These are phyloP conservation scores for Cheilosia vernalis DNA, from an alignment of 2,888 invertebrate genomes.

Conservation along the genomic window DNA sequence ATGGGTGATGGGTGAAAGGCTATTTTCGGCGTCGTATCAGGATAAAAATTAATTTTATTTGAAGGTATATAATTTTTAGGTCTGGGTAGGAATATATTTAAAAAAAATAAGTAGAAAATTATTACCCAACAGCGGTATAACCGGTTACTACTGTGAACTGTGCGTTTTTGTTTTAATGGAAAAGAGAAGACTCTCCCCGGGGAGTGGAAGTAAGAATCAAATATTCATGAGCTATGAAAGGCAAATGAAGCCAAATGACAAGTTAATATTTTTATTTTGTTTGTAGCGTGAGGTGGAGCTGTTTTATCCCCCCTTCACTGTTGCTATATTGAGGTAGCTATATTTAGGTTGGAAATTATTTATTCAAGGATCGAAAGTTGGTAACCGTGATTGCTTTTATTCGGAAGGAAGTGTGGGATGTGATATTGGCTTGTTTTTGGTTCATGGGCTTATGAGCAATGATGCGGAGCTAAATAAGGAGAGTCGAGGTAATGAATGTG, in stretches of 20 bases:
- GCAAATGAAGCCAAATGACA: constrained; percentile 72
- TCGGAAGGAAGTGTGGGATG: constrained; percentile 31
- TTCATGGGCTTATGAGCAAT: neutral
- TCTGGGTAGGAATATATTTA: constrained; percentile 38
- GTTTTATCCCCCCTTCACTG: neutral
- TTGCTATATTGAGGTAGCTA: neutral
- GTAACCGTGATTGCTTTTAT: constrained; percentile 61
- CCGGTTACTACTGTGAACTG: neutral
- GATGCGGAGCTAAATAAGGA: neutral
- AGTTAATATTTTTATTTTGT: constrained; percentile 71
- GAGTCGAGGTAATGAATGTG: neutral
- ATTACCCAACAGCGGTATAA: constrained; percentile 21
- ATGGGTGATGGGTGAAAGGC: constrained; percentile 15
- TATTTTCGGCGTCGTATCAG: constrained; percentile 60
- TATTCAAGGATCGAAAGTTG: constrained; percentile 56
- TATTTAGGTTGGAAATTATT: constrained; percentile 56
- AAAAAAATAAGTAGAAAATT: constrained; percentile 19
- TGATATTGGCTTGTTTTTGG: constrained; percentile 14
- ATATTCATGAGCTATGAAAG: constrained; percentile 73
- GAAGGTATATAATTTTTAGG: constrained; percentile 58
- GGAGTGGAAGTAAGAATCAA: constrained; percentile 58
- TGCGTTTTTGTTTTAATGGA: constrained; percentile 24
- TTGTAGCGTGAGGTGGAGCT: neutral
- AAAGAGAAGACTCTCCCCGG: constrained; percentile 31
- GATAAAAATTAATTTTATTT: constrained; percentile 70